phyloP scores from a whole-genome alignment of 2,797 vertebrate genomes.

The Sphaeramia orbicularis region DNA sequence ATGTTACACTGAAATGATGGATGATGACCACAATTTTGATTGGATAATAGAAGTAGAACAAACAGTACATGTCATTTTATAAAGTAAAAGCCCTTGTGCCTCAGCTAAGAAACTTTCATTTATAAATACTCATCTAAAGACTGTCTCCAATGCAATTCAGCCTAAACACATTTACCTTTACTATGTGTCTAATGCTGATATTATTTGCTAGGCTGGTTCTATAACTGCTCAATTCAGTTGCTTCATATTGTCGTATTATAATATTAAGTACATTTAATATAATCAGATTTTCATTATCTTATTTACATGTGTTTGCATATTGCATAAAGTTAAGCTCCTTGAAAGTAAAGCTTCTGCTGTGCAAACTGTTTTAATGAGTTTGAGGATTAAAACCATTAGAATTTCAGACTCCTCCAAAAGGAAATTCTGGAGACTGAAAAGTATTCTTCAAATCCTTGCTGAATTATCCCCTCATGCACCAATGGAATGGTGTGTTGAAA shows the following conservation, averaged over 20 bases:
- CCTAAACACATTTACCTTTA: no score
- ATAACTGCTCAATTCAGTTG: no score
- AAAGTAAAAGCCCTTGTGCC: no score
- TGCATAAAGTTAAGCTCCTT: conserved; percentile 56
- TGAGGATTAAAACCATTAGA: conserved; percentile 71
- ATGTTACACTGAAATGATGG: no score
- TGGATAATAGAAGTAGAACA: no score
- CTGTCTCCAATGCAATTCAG: no score
- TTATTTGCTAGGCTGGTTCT: no score
- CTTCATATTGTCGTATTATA: not conserved
- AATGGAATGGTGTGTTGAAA: conserved; percentile 30
- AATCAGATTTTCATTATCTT: conserved; percentile 33
- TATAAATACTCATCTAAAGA: no score
- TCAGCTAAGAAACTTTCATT: no score
- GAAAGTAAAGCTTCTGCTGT: conserved; percentile 56
- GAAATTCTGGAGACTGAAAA: conserved; percentile 66
- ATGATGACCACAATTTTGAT: no score
- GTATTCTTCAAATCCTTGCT: conserved; percentile 63
- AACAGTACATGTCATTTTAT: no score
- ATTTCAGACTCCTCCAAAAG: conserved; percentile 59
- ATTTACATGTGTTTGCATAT: conserved; percentile 22
- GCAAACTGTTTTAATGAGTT: conserved; percentile 72
- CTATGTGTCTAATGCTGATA: no score
- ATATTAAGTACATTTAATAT: conserved; percentile 18
- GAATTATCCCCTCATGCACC: conserved; percentile 57